Evolutionary conservation across 2,113 vertebrate species (phyloP).

Genomic region (Sphyrna mokarran): DNA sequence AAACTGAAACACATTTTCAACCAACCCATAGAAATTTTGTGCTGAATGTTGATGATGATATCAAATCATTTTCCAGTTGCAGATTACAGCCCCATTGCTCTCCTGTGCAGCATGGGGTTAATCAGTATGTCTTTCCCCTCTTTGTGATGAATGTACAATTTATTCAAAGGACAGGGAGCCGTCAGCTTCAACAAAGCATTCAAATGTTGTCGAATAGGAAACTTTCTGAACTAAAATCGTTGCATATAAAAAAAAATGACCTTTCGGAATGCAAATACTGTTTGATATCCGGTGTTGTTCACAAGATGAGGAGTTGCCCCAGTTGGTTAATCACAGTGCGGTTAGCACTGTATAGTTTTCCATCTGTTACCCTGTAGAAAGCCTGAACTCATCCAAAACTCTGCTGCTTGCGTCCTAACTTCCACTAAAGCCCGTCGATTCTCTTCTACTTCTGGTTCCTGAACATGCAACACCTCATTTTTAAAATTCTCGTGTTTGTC

Average conservation of each 20-base stretch:
- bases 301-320: neutral
- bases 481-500: neutral
- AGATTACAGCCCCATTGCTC: neutral
- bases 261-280: neutral
- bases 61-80: neutral
- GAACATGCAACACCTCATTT: neutral
- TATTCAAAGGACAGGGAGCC: neutral
- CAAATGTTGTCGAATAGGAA: neutral
- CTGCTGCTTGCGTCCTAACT: neutral
- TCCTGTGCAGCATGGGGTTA: neutral
- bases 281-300: neutral
- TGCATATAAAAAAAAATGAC: neutral
- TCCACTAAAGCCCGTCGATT: neutral
- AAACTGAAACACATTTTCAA: slow-evolving; percentile 9
- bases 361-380: neutral
- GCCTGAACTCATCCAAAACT: neutral
- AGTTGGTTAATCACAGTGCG: neutral
- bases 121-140: neutral
- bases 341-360: neutral
- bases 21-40: neutral
- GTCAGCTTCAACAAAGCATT: neutral
- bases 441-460: neutral
- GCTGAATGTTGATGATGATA: slow-evolving; percentile 18
- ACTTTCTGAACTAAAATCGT: neutral
- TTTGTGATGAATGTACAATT: neutral